Evolutionary conservation across 2,113 vertebrate genomes (phyloP), one percentile per base, ranked within the genome.

Genomic region (Vicugna pacos): DNA sequence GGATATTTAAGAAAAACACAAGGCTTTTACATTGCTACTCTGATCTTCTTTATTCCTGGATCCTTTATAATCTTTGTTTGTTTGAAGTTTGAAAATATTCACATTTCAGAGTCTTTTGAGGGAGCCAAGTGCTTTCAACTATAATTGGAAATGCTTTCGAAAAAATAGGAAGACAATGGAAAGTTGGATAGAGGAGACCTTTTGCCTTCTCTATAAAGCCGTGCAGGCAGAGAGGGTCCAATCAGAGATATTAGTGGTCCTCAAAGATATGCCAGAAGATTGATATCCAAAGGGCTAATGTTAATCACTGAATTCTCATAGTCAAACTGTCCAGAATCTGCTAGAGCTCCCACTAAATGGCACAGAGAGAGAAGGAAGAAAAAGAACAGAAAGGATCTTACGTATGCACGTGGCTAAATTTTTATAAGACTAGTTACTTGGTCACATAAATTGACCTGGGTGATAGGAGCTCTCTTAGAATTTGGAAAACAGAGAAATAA

Each of bases 1-100:
- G 19, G 10, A 65, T 89, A 83, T 72, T 95, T 92, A 81, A 91
- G 62, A 73, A 87, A 97, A 94, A 67, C 14, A 64, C 32, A 19
- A 97, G 42, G 32, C 15, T 79, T 86, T 92, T 42, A 85, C 60
- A 93, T 26, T 89, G 48, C 56, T 83, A 76, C 56, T 83, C 24
- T 96, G 67, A 92, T 50, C 32, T 95, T 14, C 4, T 28, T 75
- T 91, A 91, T 77, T 91, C 32, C 67, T 6, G 50, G 24, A 75
- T 89, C 16, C 42, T 70, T 83, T 32, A 69, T 12, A 62, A 42
- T 42, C 38, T 42, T 42, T 42, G 38, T 42, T 42, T 42, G 38
- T 42, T 42, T 42, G 38, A 42, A 42, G 38, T 42, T 42, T 42
- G 38, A 42, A 42, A 42, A 42, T 42, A 42, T 42, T 42, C 38